A percentile compares a stretch with the other conserved stretches of the same genome.
phyloP scores from a whole-genome alignment of 2,888 invertebrate species.

The Cephus sareptanus region DNA sequence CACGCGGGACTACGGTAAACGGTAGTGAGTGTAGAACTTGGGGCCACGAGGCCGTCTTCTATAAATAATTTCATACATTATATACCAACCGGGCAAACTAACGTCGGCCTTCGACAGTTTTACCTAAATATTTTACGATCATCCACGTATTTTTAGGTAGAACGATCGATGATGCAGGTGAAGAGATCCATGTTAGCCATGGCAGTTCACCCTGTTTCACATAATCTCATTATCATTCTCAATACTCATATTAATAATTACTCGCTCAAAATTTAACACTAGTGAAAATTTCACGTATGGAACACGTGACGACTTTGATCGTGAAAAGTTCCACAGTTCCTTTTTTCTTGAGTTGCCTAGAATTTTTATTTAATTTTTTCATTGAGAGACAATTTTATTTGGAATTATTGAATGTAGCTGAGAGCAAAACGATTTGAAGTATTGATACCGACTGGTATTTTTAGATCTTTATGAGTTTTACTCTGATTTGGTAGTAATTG shows the following conservation, averaged over 20 bases:
- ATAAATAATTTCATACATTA: slow-evolving; percentile 56
- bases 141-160: slow-evolving; percentile 22
- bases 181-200: neutral
- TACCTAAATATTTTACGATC: slow-evolving; percentile 31
- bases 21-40: slow-evolving; percentile 25
- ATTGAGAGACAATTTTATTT: neutral
- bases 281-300: neutral
- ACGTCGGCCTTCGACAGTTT: slow-evolving; percentile 27
- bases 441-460: neutral
- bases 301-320: neutral
- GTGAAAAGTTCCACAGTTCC: neutral
- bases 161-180: neutral
- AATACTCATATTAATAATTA: neutral
- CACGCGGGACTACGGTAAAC: slow-evolving; percentile 51
- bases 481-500: neutral
- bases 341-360: neutral
- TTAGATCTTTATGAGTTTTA: neutral
- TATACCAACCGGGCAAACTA: slow-evolving; percentile 22
- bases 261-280: neutral
- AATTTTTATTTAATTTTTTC: neutral
- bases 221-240: neutral
- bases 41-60: slow-evolving; percentile 47
- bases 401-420: neutral
- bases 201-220: neutral
- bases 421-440: neutral